Percentiles rank a stretch among this genome's conserved stretches.
These are phyloP conservation scores for Crax fasciolata DNA, from an alignment of 2,797 vertebrate genomes.

Conservation along the genomic window DNA sequence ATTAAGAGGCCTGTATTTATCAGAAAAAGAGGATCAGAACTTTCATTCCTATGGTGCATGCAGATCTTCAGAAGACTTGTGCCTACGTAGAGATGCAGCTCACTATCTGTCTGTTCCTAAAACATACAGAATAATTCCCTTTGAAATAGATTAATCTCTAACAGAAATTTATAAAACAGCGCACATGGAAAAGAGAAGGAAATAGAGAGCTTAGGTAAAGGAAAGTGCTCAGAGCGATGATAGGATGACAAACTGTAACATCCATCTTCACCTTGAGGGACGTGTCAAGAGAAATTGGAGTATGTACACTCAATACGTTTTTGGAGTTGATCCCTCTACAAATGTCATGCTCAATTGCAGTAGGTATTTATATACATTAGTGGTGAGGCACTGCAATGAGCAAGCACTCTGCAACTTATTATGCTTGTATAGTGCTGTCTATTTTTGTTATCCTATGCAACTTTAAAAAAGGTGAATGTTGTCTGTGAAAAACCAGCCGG, in stretches of 20 bases:
- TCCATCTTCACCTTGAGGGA: conserved; percentile 37
- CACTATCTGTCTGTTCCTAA: neutral
- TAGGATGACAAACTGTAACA: neutral
- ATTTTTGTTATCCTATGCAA: neutral
- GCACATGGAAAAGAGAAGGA: neutral
- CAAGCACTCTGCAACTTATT: neutral
- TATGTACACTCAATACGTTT: conserved; percentile 21
- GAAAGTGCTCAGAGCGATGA: neutral
- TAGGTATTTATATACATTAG: conserved; percentile 49
- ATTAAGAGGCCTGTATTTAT: neutral
- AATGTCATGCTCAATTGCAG: conserved; percentile 40
- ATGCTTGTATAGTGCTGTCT: neutral
- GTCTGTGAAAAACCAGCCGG: neutral
- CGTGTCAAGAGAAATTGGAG: neutral
- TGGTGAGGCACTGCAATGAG: neutral
- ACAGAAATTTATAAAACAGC: neutral
- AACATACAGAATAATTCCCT: neutral
- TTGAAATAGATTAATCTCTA: neutral
- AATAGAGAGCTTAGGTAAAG: neutral
- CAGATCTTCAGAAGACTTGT: neutral
- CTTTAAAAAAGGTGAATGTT: neutral
- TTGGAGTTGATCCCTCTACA: conserved; percentile 47
- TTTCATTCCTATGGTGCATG: neutral
- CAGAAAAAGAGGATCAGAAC: neutral
- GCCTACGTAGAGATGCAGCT: neutral